Conservation (phyloP, 2,113 vertebrate genomes). For the Hyaena hyaena region DNA sequence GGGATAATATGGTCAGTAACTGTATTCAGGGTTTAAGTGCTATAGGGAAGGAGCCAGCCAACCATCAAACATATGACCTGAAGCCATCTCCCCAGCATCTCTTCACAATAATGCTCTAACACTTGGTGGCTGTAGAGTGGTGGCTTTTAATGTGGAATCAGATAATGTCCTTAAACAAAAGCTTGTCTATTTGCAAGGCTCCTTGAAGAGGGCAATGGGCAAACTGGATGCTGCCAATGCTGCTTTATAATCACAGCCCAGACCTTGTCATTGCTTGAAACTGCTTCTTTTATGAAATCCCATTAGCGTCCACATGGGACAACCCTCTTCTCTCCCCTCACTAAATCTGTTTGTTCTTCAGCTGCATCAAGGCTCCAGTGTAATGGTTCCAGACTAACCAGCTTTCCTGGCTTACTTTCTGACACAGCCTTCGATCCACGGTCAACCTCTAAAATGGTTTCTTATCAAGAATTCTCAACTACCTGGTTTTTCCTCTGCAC, state of each 20-base stretch:
- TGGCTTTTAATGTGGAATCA: constrained; percentile 20
- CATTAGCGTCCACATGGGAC: background rate
- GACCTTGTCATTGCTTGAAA: background rate
- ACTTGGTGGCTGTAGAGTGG: background rate
- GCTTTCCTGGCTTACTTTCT: background rate
- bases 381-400: background rate
- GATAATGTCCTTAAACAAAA: constrained; percentile 5
- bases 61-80: background rate
- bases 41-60: background rate
- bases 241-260: background rate
- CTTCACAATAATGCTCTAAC: background rate
- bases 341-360: background rate
- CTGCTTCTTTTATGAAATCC: background rate
- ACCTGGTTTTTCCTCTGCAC: background rate
- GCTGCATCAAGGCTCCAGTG: background rate
- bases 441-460: background rate
- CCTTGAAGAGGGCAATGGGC: background rate
- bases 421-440: background rate
- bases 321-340: background rate
- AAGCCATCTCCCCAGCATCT: constrained; percentile 8
- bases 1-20: background rate
- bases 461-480: background rate
- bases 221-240: background rate
- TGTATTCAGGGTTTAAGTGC: constrained; percentile 37
- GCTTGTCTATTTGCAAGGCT: background rate